These are phyloP conservation scores for Muscicapa striata DNA, from an alignment of 2,797 vertebrate genomes.

Conservation along the genomic window DNA sequence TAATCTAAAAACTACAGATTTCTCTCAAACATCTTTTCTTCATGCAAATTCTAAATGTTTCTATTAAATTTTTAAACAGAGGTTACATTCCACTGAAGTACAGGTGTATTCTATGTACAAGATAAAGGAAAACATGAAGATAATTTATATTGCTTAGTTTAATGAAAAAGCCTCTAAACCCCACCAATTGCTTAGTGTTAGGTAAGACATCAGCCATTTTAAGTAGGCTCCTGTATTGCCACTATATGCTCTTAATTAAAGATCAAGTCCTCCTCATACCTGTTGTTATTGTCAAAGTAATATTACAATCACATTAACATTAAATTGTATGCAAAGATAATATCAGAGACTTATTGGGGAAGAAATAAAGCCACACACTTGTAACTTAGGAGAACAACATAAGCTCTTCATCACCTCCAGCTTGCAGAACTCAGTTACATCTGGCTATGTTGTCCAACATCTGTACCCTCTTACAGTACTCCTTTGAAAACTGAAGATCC, in stretches of 20 bases:
- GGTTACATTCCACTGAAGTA: background rate
- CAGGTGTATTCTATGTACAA: background rate
- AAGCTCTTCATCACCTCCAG: background rate
- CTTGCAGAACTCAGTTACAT: background rate
- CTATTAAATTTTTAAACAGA: background rate
- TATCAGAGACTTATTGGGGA: background rate
- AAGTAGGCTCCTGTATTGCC: background rate
- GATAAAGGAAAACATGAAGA: background rate
- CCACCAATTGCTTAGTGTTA: background rate
- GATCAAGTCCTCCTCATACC: background rate
- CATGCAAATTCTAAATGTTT: background rate
- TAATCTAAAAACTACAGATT: background rate
- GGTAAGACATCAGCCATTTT: background rate
- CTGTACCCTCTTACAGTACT: background rate
- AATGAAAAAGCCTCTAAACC: background rate
- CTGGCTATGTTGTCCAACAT: background rate
- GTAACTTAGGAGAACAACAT: background rate
- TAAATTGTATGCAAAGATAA: background rate
- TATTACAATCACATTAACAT: background rate
- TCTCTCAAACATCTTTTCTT: background rate
- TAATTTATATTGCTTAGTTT: background rate
- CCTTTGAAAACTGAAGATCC: background rate
- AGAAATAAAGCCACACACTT: background rate
- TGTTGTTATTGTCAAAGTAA: background rate
- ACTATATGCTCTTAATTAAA: background rate